These are phyloP conservation scores for Trididemnum clinides DNA, from an alignment of 23 tunicate species.

Conservation along the genomic window DNA sequence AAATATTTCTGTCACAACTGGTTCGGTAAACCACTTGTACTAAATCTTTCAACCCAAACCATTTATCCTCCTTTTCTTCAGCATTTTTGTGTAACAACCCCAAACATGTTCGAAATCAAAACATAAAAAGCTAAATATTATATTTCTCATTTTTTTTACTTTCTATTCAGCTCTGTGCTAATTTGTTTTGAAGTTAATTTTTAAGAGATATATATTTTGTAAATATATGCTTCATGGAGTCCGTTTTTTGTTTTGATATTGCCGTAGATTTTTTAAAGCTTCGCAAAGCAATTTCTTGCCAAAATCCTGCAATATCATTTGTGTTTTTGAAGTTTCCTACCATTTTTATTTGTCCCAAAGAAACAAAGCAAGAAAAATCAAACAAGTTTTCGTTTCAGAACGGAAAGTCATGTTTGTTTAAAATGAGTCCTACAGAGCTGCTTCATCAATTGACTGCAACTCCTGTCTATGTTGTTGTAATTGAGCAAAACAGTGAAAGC, in stretches of 20 bases:
- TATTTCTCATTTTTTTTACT: neutral
- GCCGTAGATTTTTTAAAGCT: slow-evolving; percentile 53
- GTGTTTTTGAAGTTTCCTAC: slow-evolving; percentile 73
- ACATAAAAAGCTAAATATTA: neutral
- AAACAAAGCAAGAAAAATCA: neutral
- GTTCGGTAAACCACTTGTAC: too few relatives aligned
- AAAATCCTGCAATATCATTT: slow-evolving; percentile 35
- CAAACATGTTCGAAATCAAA: neutral
- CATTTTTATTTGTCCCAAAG: slow-evolving; percentile 28
- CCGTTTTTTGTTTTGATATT: slow-evolving; percentile 78
- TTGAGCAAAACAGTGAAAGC: slow-evolving; percentile 13
- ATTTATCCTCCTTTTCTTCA: too few relatives aligned
- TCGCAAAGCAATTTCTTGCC: slow-evolving; percentile 13
- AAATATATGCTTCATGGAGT: too few relatives aligned
- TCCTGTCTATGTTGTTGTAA: slow-evolving; percentile 42
- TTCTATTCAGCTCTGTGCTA: neutral
- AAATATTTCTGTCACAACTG: too few relatives aligned
- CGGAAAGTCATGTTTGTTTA: slow-evolving; percentile 78
- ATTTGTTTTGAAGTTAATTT: too few relatives aligned
- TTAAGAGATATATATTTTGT: too few relatives aligned
- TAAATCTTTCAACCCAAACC: too few relatives aligned
- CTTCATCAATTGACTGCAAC: slow-evolving; percentile 40
- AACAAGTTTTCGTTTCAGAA: slow-evolving; percentile 44
- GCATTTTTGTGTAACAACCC: neutral
- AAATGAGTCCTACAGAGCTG: slow-evolving; percentile 61